phyloP scores from a whole-genome alignment of 2,888 invertebrate genomes.

The Eupithecia tripunctaria region DNA sequence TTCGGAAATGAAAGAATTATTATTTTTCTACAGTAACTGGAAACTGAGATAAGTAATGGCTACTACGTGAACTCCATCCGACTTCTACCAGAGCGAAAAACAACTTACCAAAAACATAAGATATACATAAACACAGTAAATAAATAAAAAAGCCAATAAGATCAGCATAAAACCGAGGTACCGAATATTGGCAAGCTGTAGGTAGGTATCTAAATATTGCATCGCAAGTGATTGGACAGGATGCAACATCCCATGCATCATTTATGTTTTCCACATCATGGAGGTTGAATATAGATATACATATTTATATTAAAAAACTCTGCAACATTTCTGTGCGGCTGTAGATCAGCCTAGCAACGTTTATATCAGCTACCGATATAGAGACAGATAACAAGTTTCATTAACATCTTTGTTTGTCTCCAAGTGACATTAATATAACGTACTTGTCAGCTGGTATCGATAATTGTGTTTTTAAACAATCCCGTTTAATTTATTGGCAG shows the following conservation, averaged over 20 bases:
- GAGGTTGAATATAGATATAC: neutral
- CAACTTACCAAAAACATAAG: neutral
- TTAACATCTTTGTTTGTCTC: constrained; percentile 56
- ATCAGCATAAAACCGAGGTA: neutral
- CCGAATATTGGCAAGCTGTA: neutral
- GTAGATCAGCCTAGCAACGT: constrained; percentile 31
- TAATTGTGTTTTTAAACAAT: constrained; percentile 48
- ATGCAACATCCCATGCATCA: constrained; percentile 12
- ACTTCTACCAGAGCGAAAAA: neutral
- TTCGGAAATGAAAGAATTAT: neutral
- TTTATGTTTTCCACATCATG: constrained; percentile 5
- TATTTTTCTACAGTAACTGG: neutral
- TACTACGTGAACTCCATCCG: neutral
- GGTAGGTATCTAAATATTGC: constrained; percentile 2
- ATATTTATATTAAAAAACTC: neutral
- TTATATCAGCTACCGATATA: constrained; percentile 42
- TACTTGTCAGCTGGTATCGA: constrained; percentile 34
- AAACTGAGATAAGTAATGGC: neutral
- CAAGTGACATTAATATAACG: constrained; percentile 47
- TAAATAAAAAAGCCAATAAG: neutral
- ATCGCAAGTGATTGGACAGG: neutral
- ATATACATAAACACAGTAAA: no score
- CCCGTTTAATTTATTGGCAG: constrained; percentile 43
- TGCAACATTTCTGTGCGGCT: constrained; percentile 16
- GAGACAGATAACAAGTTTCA: constrained; percentile 53